phyloP scores from a whole-genome alignment of 1,140 invertebrate genomes.

The Lepidurus apus region DNA sequence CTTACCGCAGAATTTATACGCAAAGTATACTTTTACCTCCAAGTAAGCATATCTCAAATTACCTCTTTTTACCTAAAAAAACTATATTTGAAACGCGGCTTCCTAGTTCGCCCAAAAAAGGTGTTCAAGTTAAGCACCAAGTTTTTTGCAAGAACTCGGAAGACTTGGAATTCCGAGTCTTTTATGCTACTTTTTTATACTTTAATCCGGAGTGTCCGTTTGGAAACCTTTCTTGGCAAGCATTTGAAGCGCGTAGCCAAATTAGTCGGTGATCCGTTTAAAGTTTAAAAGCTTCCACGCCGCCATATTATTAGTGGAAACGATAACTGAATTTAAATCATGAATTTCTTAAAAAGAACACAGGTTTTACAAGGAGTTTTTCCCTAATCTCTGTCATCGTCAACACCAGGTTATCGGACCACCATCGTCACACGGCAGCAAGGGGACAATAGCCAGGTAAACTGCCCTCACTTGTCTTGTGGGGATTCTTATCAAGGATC shows the following conservation, averaged over 20 bases:
- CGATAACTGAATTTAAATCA: background rate
- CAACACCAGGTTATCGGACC: background rate
- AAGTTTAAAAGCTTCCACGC: background rate
- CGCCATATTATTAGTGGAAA: background rate
- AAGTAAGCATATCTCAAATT: background rate
- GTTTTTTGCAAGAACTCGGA: background rate
- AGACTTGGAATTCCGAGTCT: background rate
- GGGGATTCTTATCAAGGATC: too few relatives aligned
- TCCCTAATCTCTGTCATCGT: constrained; percentile 1
- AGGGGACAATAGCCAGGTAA: background rate
- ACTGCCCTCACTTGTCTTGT: too few relatives aligned
- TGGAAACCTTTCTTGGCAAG: background rate
- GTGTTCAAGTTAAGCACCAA: background rate
- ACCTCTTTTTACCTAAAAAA: background rate
- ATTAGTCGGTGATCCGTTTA: background rate
- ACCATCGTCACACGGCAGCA: constrained; percentile 16
- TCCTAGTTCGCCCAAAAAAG: background rate
- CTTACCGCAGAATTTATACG: background rate
- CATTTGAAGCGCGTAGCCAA: background rate
- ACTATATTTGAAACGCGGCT: too few relatives aligned
- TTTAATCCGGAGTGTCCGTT: too few relatives aligned
- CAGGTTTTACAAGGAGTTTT: background rate
- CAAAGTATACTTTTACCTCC: constrained; percentile 3
- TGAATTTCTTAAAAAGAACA: background rate
- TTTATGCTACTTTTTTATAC: background rate